Percentiles rank a stretch among this genome's conserved stretches.
Evolutionary conservation across 2,888 invertebrate species (phyloP).

Genomic region (Pachymerium ferrugineum): DNA sequence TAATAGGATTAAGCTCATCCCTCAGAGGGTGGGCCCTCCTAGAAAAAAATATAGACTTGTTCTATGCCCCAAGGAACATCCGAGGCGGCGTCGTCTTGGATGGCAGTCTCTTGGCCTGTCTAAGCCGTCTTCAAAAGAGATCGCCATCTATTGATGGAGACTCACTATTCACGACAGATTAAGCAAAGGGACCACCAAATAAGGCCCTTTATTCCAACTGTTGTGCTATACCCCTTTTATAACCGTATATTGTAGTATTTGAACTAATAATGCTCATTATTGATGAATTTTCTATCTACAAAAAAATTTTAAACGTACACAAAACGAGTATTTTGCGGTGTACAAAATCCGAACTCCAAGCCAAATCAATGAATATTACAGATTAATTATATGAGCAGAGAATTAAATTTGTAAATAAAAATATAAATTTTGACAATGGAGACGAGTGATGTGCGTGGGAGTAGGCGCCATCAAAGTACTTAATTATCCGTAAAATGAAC

Average conservation of each 20-base stretch:
- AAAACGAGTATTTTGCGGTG: too few relatives aligned
- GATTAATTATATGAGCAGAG: too few relatives aligned
- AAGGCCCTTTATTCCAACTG: not conserved
- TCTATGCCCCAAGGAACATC: not conserved
- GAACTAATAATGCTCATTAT: too few relatives aligned
- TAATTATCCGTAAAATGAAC: not conserved
- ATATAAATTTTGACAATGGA: not conserved
- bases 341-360: too few relatives aligned
- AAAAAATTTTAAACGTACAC: too few relatives aligned
- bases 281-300: too few relatives aligned
- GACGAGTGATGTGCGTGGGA: not conserved
- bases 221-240: not conserved
- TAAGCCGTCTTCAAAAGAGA: slow-evolving; percentile 1
- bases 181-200: not conserved
- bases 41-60: not conserved
- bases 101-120: not conserved
- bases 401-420: too few relatives aligned
- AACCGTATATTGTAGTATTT: too few relatives aligned
- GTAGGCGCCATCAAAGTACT: not conserved
- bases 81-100: not conserved
- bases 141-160: not conserved
- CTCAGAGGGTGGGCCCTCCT: not conserved
- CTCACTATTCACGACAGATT: not conserved
- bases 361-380: too few relatives aligned
- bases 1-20: not conserved